Base-by-base conservation (phyloP, 2,113 vertebrate species). In the Platichthys flesus region DNA sequence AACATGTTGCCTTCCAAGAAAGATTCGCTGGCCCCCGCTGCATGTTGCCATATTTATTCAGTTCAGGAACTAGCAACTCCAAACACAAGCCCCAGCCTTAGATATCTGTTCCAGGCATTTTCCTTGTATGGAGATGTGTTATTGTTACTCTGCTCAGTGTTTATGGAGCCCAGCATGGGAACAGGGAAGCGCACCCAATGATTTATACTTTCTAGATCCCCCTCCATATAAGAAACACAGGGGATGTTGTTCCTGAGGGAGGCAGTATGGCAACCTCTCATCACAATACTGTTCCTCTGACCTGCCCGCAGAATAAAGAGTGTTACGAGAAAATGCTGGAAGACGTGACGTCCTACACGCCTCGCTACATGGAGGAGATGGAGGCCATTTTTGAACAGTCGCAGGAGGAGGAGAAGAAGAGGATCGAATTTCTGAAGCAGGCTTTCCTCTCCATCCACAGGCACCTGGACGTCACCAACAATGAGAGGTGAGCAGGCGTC, bases 331-430 rank as follows among this genome's bases (percentile, higher is more conserved):
- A 95, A 74, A 16, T 91, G 21, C 90, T 96, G 77, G 94, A 96
- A 71, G 95, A 96, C 12, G 89, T 94, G 14, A 93, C 93, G 2
- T 88, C 93, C 18, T 95, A 95, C 80, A 94, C 94, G 1, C 94
- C 96, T 0, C 94, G 94, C 63, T 96, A 96, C 90, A 95, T 96
- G 94, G 96, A 96, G 83, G 96, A 96, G 73, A 96, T 96, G 96
- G 95, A 96, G 26, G 89, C 93, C 40, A 95, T 96, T 24, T 96
- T 96, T 79, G 96, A 96, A 31, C 90, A 95, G 86, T 94, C 95
- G 5, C 96, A 96, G 71, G 94, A 95, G 81, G 91, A 95, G 81
- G 95, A 96, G 84, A 93, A 93, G 81, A 96, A 93, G 78, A 94
- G 95, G 78, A 95, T 96, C 67, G 90, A 86, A 81, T 96, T 96